A percentile compares a stretch with the other conserved stretches of the same genome.
Evolutionary conservation across 2,888 invertebrate genomes (phyloP).

Genomic region (Agrotis clavis): DNA sequence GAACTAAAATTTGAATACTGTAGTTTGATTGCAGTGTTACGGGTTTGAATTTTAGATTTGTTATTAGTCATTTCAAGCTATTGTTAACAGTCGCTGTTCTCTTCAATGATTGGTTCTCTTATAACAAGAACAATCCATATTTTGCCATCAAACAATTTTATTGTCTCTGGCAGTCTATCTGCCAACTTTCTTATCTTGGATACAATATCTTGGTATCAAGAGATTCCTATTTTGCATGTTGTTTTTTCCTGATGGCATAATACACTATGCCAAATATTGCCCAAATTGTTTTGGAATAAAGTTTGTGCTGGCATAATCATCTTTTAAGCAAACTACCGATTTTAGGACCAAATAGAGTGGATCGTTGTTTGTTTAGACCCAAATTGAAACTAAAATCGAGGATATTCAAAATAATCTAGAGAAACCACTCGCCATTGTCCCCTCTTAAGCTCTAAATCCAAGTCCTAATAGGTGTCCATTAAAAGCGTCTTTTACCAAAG

Average conservation of each 20-base stretch:
- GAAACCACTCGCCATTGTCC: not conserved
- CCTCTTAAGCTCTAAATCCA: constrained; percentile 9
- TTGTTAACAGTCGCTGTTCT: not conserved
- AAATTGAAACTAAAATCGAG: not conserved
- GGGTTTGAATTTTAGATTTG: not conserved
- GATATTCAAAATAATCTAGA: not conserved
- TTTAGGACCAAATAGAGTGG: too few species aligned
- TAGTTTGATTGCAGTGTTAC: not conserved
- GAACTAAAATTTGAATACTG: not conserved
- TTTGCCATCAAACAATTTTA: not conserved
- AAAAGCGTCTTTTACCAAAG: constrained; percentile 12
- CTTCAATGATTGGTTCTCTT: too few species aligned
- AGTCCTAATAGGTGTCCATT: not conserved
- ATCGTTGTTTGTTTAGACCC: constrained; percentile 1
- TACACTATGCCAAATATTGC: too few species aligned
- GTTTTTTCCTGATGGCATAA: too few species aligned
- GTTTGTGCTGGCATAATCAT: too few species aligned
- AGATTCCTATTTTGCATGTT: too few species aligned
- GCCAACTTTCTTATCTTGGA: too few species aligned
- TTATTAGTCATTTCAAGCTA: not conserved
- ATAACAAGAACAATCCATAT: too few species aligned
- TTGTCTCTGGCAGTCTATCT: not conserved
- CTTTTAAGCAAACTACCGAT: too few species aligned
- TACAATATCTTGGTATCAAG: too few species aligned
- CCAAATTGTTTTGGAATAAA: too few species aligned